Evolutionary conservation across 2,113 vertebrate genomes (phyloP).

Genomic region (Tragelaphus buxtoni): DNA sequence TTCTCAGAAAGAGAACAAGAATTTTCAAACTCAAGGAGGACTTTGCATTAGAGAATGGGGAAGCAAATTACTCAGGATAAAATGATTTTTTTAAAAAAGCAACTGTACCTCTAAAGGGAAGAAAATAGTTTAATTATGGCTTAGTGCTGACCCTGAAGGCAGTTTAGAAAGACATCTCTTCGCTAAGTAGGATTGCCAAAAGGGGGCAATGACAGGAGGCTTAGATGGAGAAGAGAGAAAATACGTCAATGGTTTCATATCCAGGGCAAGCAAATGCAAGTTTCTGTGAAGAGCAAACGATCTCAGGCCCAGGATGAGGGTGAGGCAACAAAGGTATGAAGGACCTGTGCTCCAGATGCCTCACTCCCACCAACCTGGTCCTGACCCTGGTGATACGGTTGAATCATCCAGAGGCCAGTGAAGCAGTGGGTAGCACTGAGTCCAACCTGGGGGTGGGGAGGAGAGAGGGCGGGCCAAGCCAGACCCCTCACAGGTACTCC

Average conservation of each 20-base stretch:
- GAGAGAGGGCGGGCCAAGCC: accelerated
- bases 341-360: not conserved
- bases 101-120: not conserved
- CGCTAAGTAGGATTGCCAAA: not conserved
- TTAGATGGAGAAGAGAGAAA: not conserved
- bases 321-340: not conserved
- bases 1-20: not conserved
- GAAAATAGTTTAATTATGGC: not conserved
- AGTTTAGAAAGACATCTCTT: not conserved
- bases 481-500: not conserved
- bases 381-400: not conserved
- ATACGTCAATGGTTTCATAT: not conserved
- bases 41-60: not conserved
- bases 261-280: not conserved
- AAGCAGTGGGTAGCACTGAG: not conserved
- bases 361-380: not conserved
- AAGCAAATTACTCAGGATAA: constrained; percentile 23
- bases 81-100: not conserved
- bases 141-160: not conserved
- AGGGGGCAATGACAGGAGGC: not conserved
- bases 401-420: not conserved
- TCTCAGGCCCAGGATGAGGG: not conserved
- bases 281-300: not conserved
- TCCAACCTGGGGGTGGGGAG: not conserved
- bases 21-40: not conserved